Evolutionary conservation across 2,888 invertebrate genomes (phyloP), one percentile per base, ranked within the genome.

Genomic region (Acronicta alni): DNA sequence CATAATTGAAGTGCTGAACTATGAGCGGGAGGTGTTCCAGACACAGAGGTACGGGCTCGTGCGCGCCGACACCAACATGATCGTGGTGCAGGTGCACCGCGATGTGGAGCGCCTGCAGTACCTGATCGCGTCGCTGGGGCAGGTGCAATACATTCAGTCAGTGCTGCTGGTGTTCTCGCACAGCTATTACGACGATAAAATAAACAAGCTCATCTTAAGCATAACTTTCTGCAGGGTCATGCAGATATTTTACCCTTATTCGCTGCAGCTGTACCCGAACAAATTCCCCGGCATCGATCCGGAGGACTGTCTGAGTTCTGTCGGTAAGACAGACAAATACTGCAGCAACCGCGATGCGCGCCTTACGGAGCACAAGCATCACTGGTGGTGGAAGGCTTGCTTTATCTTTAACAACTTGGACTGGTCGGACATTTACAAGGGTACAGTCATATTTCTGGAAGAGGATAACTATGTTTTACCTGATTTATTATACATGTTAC

Each of bases 381-480:
- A 89, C 69, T 89, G 89, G 89, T 89, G 89, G 89, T 89, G 89
- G 89, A 85, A 77, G 42, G 87, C 83, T 1, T 70, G 79, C 60
- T 79, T 78, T 41, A 72, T 88, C n/a, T 89, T 89, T 58, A 72
- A 77, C 17, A 54, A 47, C 9, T 37, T 80, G 41, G 65, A 68
- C 12, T 78, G 80, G 79, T 68, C 80, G 4, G 37, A 44, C 1
- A 23, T 14, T 1, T 75, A 79, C 47, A 68, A 56, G 4, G 82
- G 80, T 5, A 67, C 78, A 5, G 85, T 85, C 1, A 46, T 87
- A 16, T 89, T 89, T 52, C 61, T 89, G 12, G 82, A 86, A 44
- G 87, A 89, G 60, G 72, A 81, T 42, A 72, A 82, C 52, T 82
- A 80, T 57, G 87, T 86, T 2, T 72, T 86, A 10, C 85, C 89